Percentiles rank a stretch among this genome's conserved stretches.
phyloP scores from a whole-genome alignment of 64 coral and sea anemone species.

The Montipora capricornis region DNA sequence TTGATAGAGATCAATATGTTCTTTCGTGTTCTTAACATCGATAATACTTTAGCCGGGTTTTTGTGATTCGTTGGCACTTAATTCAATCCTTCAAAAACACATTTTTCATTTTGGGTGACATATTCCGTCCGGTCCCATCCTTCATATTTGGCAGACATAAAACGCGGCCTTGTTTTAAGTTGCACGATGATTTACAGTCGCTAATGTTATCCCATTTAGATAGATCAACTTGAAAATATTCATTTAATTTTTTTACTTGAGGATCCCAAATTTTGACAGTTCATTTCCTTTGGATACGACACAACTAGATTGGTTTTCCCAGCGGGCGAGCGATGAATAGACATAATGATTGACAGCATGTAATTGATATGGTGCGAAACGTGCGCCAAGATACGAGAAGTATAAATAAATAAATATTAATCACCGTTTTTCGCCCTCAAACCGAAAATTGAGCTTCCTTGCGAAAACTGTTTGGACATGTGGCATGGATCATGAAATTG shows the following conservation, averaged over 20 bases:
- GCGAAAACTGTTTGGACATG: constrained; percentile 87
- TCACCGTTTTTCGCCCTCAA: constrained; percentile 80
- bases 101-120: constrained; percentile 83
- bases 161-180: constrained; percentile 98
- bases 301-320: constrained; percentile 95
- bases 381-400: constrained; percentile 77
- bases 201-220: constrained; percentile 99
- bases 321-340: constrained; percentile 79
- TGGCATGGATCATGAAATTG: constrained; percentile 82
- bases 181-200: constrained; percentile 94
- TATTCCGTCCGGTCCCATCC: constrained; percentile 51
- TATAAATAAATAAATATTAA: constrained; percentile 93
- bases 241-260: constrained; percentile 98
- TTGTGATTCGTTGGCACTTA: constrained; percentile 58
- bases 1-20: constrained; percentile 56
- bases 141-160: constrained; percentile 77
- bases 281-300: constrained; percentile 86
- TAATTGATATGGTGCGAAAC: constrained; percentile 97
- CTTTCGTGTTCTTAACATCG: constrained; percentile 52
- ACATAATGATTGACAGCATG: constrained; percentile 90
- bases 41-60: constrained; percentile 52
- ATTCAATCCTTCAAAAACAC: constrained; percentile 35
- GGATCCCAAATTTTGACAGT: constrained; percentile 91
- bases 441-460: constrained; percentile 97
- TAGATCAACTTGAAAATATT: constrained; percentile 99